phyloP scores from a whole-genome alignment of 2,888 invertebrate genomes.

The Augiades crinisus region DNA sequence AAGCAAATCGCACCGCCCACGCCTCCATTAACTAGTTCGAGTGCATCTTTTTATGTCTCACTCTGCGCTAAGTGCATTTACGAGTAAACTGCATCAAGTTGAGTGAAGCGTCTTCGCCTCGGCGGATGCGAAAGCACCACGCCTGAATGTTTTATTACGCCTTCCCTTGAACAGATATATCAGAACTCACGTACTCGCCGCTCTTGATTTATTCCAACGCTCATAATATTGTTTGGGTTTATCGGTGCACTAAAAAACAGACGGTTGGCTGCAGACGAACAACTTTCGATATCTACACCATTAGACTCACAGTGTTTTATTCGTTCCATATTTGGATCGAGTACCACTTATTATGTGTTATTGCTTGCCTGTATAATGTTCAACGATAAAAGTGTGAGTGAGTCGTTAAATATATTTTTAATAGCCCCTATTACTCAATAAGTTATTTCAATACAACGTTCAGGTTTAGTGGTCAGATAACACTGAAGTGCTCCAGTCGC shows the following conservation, averaged over 20 bases:
- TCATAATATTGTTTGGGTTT: conserved; percentile 53
- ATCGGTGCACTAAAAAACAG: conserved; percentile 63
- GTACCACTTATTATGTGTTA: conserved; percentile 52
- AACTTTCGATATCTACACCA: conserved; percentile 57
- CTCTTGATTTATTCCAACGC: conserved; percentile 40
- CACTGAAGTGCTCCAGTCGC: conserved; percentile 6
- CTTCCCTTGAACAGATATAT: conserved; percentile 47
- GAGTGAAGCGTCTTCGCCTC: conserved; percentile 40
- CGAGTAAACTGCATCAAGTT: conserved; percentile 63
- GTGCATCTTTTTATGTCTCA: conserved; percentile 71
- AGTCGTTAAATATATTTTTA: conserved; percentile 46
- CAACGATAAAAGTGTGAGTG: conserved; percentile 58
- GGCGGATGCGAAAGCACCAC: conserved; percentile 50
- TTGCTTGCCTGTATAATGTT: conserved; percentile 58
- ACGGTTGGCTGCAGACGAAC: conserved; percentile 32
- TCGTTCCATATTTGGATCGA: conserved; percentile 48
- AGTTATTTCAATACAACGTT: conserved; percentile 20
- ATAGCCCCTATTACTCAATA: conserved; percentile 35
- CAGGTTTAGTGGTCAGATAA: conserved; percentile 25
- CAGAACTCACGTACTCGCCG: conserved; percentile 38
- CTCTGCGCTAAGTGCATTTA: conserved; percentile 72
- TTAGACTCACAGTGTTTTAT: conserved; percentile 44
- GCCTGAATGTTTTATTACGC: conserved; percentile 57
- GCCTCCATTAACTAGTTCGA: conserved; percentile 66
- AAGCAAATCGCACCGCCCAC: conserved; percentile 53